A percentile compares a stretch with the other conserved stretches of the same genome.
Conservation (phyloP, 2,888 invertebrate species). For the Vesta saturnalis region DNA sequence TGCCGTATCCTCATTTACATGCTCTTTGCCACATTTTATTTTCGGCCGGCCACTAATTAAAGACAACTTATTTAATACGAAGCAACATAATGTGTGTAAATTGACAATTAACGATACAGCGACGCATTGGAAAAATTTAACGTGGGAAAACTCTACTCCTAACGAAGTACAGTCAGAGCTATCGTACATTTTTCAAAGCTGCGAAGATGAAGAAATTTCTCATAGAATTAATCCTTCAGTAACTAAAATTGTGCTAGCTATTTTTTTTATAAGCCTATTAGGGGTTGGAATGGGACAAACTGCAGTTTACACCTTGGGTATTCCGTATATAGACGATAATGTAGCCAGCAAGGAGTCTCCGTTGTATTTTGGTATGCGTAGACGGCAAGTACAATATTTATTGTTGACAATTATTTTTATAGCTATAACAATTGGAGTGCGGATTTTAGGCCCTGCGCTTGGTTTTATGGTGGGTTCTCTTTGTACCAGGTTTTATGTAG, state of each 20-base stretch:
- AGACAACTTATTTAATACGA: conserved; percentile 60
- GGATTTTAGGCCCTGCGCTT: conserved; percentile 89
- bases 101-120: conserved; percentile 36
- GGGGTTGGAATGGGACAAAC: conserved; percentile 94
- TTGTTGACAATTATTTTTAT: conserved; percentile 53
- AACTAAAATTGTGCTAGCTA: conserved; percentile 83
- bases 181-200: conserved; percentile 49
- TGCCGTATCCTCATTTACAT: conserved; percentile 85
- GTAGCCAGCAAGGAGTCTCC: conserved; percentile 92
- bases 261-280: conserved; percentile 87
- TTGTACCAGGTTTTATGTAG: conserved; percentile 88
- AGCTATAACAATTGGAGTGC: conserved; percentile 92
- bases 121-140: conserved; percentile 28
- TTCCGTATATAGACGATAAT: conserved; percentile 94
- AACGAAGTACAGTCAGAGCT: conserved; percentile 23
- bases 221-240: conserved; percentile 79
- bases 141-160: conserved; percentile 18
- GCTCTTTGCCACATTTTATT: conserved; percentile 87
- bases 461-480: conserved; percentile 91
- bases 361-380: conserved; percentile 88
- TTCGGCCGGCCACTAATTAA: conserved; percentile 79
- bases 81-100: conserved; percentile 61
- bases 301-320: conserved; percentile 90
- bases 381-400: no score
- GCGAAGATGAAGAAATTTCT: conserved; percentile 67